Percentiles rank a stretch among this genome's conserved stretches.
Evolutionary conservation across 53 echinoderm and acorn worm species (phyloP).

Genomic region (Patiria pectinifera): DNA sequence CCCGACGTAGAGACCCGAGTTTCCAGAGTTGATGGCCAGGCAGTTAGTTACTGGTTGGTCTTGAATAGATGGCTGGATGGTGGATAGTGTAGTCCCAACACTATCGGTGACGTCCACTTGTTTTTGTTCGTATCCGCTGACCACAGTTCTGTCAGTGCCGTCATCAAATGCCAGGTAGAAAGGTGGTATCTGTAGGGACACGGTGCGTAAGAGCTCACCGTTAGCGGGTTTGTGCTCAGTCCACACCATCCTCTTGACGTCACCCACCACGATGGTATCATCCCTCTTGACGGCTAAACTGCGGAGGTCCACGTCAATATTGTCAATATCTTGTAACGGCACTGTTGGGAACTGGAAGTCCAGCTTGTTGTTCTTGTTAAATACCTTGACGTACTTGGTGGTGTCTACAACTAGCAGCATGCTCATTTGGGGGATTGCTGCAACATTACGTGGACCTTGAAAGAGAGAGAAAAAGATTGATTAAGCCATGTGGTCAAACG

Average conservation of each 20-base stretch:
- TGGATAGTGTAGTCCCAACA: not conserved
- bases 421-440: not conserved
- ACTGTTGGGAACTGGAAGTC: conserved; percentile 9
- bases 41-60: not conserved
- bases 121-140: not conserved
- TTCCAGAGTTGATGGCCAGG: not conserved
- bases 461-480: not conserved
- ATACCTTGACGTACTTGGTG: not conserved
- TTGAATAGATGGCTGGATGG: not conserved
- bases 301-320: not conserved
- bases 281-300: not conserved
- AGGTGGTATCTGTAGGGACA: not conserved
- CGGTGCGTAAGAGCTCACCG: not conserved
- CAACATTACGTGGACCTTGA: not conserved
- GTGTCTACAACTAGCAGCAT: not conserved
- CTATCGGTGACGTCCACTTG: not conserved
- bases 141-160: not conserved
- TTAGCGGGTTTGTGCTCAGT: not conserved
- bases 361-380: not conserved
- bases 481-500: not conserved
- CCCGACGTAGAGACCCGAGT: not conserved
- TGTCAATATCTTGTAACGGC: not conserved
- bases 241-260: not conserved
- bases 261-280: conserved; percentile 1
- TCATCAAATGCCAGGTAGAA: not conserved